Base-by-base conservation (phyloP, 92 coral and sea anemone species). In the Virgularia gustaviana region DNA sequence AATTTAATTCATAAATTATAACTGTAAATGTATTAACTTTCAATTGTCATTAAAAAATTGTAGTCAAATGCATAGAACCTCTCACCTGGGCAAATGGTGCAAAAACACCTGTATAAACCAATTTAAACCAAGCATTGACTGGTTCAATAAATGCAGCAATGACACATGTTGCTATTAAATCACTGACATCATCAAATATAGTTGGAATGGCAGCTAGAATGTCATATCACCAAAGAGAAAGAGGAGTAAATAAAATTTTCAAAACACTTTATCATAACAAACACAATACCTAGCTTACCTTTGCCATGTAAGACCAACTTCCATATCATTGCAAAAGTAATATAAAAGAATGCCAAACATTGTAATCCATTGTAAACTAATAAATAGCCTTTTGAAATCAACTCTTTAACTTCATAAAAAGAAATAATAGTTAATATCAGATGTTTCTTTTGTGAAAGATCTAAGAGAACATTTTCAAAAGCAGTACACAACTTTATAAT, bases 101-200 rank as follows among this genome's bases (percentile, higher is more conserved):
- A 49, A 86, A 13, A 0, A 85, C 81, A 9, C 94, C 95, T 4
- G 96, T 92, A 44, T 71, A 85, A 13, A 92, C 96, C 36, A 92
- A 45, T 13, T 89, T 91, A 56, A 87, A 32, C 19, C 85, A 81
- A 34, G 98, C 96, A 63, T 92, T 78, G 57, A 86, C 60, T 27
- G 90, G 81, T 60, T 92, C 98, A 81, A 92, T 77, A 53, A 92
- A 81, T 28, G 98, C 90, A 6, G 98, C 98, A 38, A 92, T 72
- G 63, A 89, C 96, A 79, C 98, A 92, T 13, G 98, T 86, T 12
- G 96, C 98, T 45, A 92, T 44, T 33, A 89, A 78, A 74, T 92
- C 94, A 64, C 96, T 92, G 25, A 92, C 96, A 36, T 73, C 83
- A 77, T 92, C 96, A 75, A 83, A 92, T 1, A 83, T 84, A 35